phyloP scores from a whole-genome alignment of 2,797 vertebrate species.

The Pseudochirops cupreus region DNA sequence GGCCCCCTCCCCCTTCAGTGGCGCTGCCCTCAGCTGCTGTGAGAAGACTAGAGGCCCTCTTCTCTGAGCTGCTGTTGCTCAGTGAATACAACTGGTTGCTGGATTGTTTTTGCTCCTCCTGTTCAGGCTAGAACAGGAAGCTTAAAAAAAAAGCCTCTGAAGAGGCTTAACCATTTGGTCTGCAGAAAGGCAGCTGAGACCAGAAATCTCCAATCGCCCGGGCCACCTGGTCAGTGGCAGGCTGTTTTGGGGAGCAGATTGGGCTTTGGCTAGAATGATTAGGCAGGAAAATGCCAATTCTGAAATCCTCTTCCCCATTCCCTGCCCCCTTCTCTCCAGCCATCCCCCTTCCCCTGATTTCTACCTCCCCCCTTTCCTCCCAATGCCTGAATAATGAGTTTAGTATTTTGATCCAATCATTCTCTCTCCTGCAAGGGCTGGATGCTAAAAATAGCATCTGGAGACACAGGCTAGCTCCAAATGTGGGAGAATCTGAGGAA shows the following conservation, averaged over 20 bases:
- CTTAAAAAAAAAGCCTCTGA: not conserved
- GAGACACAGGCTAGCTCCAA: slow-evolving; percentile 71
- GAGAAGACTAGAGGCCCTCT: not conserved
- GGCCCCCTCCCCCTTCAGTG: not conserved
- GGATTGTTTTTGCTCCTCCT: not conserved
- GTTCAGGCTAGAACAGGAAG: not conserved
- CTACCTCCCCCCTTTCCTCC: not conserved
- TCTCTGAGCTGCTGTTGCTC: not conserved
- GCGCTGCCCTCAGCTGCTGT: not conserved
- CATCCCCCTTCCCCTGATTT: not conserved
- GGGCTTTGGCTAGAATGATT: not conserved
- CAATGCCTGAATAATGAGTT: slow-evolving; percentile 79
- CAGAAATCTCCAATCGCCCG: not conserved
- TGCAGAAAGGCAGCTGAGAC: not conserved
- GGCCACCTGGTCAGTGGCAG: not conserved
- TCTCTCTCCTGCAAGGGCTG: slow-evolving; percentile 72
- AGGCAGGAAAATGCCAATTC: slow-evolving; percentile 17
- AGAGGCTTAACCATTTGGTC: not conserved
- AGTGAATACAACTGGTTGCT: not conserved
- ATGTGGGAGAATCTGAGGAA: slow-evolving; percentile 74
- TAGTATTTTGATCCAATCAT: slow-evolving; percentile 80
- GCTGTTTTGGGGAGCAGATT: not conserved
- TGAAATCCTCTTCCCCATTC: not conserved
- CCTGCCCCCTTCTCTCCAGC: slow-evolving; percentile 45
- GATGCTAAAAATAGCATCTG: slow-evolving; percentile 78